Conservation (phyloP, 2,888 invertebrate species). For the Macrophya annulata region DNA sequence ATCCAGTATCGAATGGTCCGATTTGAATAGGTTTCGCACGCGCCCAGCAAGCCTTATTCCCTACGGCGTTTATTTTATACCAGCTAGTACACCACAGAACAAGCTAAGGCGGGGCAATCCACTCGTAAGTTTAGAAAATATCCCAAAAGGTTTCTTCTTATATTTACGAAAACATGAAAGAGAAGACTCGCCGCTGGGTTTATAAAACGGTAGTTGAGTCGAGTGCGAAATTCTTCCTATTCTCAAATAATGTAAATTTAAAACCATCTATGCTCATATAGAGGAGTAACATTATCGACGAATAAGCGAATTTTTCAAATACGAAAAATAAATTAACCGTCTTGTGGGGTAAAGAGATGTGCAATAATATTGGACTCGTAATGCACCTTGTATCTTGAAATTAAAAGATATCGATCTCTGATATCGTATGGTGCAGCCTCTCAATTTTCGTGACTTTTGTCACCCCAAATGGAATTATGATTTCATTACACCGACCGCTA, state of each 20-base stretch:
- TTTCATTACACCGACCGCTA: slow-evolving; percentile 66
- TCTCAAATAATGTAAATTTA: background rate
- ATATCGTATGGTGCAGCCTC: background rate
- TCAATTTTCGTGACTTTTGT: slow-evolving; percentile 53
- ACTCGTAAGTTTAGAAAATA: slow-evolving; percentile 17
- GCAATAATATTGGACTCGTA: background rate
- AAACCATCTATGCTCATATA: background rate
- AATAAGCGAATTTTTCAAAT: background rate
- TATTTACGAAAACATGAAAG: slow-evolving; percentile 4
- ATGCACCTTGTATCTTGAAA: background rate
- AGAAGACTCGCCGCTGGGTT: background rate
- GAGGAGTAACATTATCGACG: background rate
- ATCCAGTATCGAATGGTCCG: slow-evolving; percentile 51
- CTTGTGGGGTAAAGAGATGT: background rate
- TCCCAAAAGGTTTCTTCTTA: slow-evolving; percentile 16
- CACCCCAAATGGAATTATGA: slow-evolving; percentile 69
- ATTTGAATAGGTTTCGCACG: slow-evolving; percentile 54
- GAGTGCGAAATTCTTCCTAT: background rate
- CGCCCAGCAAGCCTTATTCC: slow-evolving; percentile 48
- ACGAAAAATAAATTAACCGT: background rate
- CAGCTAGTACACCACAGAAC: slow-evolving; percentile 22
- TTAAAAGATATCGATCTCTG: slow-evolving; percentile 15
- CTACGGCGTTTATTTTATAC: slow-evolving; percentile 54
- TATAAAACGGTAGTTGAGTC: background rate
- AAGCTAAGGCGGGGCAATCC: slow-evolving; percentile 12